phyloP scores from a whole-genome alignment of 2,113 vertebrate species.

The Ahaetulla prasina region DNA sequence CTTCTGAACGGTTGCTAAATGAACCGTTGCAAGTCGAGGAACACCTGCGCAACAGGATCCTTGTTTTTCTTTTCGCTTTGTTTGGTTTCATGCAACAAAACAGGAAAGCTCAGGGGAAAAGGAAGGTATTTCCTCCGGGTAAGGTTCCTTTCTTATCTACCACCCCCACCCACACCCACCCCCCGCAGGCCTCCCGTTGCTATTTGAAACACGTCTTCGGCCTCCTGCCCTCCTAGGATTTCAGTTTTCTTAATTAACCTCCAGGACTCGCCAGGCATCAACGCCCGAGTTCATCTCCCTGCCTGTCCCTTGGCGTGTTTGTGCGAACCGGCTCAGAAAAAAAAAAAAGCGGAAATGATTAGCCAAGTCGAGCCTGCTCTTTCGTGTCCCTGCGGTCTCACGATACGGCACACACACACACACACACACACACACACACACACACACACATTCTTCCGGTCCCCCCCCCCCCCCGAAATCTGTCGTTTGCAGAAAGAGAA shows the following conservation, averaged over 20 bases:
- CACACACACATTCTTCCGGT: neutral
- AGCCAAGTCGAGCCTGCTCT: neutral
- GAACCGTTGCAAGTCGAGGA: too few relatives aligned
- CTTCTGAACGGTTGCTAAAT: too few relatives aligned
- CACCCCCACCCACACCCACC: too few relatives aligned
- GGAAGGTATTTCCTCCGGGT: neutral
- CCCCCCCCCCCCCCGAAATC: accelerated
- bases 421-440: too few relatives aligned
- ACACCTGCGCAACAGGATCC: too few relatives aligned
- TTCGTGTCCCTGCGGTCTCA: neutral
- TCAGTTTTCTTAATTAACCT: constrained; percentile 28
- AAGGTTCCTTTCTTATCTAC: neutral
- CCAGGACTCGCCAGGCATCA: neutral
- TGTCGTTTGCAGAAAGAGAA: neutral
- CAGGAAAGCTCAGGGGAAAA: neutral
- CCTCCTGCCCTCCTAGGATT: neutral
- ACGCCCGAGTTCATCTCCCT: neutral
- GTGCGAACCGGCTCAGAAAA: neutral
- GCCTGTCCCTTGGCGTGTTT: neutral
- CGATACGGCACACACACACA: neutral
- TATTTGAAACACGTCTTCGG: constrained; percentile 13
- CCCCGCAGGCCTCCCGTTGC: neutral
- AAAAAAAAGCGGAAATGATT: neutral
- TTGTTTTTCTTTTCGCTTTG: too few relatives aligned
- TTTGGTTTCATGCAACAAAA: neutral